Evolutionary conservation across 2,113 vertebrate species (phyloP), one percentile per base, ranked within the genome.

Genomic region (Prinia subflava): DNA sequence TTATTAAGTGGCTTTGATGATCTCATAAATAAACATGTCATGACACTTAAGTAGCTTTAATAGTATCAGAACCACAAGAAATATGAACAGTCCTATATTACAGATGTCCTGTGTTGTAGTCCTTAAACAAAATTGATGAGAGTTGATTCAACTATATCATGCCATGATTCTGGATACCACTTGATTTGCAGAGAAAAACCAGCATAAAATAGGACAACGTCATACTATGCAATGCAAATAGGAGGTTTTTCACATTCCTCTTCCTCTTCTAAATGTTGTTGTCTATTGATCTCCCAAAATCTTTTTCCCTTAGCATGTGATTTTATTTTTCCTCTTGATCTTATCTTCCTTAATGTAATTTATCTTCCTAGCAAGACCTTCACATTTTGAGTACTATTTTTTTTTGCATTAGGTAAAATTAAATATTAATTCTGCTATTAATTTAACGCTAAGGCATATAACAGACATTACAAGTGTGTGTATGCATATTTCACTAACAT

Each of bases 21-120:
- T 92, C 89, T 94, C 94, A 87, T 96, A 97, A 95, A 97, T 95
- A 96, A 95, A 95, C 85, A 94, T 52, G 73, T 96, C 96, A 87
- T 94, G 94, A 96, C 92, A 92, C 80, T 77, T 94, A 90, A 96
- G 90, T 95, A 96, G 90, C 93, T 95, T 87, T 94, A 95, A 89
- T 87, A 83, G 92, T 71, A 96, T 92, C 94, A 96, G 90, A 94
- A 92, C 19, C 69, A 39, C 85, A 95, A 90, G 95, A 95, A 97
- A 97, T 96, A 97, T 78, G 83, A 83, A 68, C 68, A 64, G 73
- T 57, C 90, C 62, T 93, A 16, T 68, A 53, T 71, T 86, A 83
- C 85, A 93, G 90, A 93, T 93, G 83, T 65, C 86, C 88, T 78
- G 55, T 56, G 83, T 46, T 92, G 77, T 60, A 46, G 90, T 90